Conservation (phyloP, 2,797 vertebrate genomes). For the Smutsia temminckii region DNA sequence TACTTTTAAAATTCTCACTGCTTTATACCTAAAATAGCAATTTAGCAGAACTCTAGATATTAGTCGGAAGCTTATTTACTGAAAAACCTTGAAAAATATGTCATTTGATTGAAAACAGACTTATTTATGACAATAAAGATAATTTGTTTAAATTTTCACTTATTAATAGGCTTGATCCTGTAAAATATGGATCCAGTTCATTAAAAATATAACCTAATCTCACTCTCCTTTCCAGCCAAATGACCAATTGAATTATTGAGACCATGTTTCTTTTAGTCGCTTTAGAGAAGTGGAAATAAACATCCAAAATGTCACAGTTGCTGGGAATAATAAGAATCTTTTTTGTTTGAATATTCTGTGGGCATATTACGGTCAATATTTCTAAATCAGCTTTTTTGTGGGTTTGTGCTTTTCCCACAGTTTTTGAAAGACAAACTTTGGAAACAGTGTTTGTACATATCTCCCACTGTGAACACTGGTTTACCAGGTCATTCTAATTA, state of each 20-base stretch:
- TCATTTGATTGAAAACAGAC: slow-evolving; percentile 49
- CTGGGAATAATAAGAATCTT: neutral
- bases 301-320: neutral
- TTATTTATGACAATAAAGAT: slow-evolving; percentile 14
- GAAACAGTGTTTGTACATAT: neutral
- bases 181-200: slow-evolving; percentile 1
- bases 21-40: slow-evolving; percentile 49
- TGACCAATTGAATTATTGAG: neutral
- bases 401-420: neutral
- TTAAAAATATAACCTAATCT: slow-evolving; percentile 9
- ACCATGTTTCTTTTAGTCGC: neutral
- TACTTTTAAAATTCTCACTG: slow-evolving; percentile 44
- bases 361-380: slow-evolving; percentile 18
- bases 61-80: slow-evolving; percentile 16
- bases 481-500: slow-evolving; percentile 69
- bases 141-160: slow-evolving; percentile 26
- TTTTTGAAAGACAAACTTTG: slow-evolving; percentile 39
- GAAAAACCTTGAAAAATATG: slow-evolving; percentile 27
- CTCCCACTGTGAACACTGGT: slow-evolving; percentile 38
- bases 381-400: slow-evolving; percentile 45
- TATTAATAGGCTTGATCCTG: neutral
- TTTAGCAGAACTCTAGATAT: slow-evolving; percentile 43
- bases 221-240: slow-evolving; percentile 32
- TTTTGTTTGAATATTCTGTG: slow-evolving; percentile 1
- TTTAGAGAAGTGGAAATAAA: slow-evolving; percentile 39